Evolutionary conservation across 2,113 vertebrate species (phyloP).

Genomic region (Heteronetta atricapilla): DNA sequence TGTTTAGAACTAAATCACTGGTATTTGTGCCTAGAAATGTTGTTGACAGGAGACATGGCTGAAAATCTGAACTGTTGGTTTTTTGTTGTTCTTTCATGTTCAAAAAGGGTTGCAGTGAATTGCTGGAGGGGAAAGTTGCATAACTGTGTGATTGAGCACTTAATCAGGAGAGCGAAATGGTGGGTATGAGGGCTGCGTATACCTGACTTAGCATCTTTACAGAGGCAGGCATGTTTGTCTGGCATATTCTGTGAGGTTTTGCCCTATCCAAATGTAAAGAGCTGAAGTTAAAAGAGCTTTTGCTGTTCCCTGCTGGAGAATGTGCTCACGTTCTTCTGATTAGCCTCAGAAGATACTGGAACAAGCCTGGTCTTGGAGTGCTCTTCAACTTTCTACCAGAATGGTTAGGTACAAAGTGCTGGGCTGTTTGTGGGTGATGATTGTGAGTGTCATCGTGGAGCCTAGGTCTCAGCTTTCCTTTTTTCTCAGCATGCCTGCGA

Average conservation of each 20-base stretch:
- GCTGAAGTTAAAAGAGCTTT: not conserved
- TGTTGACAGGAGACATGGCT: not conserved
- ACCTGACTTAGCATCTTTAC: not conserved
- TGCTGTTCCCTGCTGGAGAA: not conserved
- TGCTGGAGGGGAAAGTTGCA: not conserved
- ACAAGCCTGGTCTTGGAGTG: slow-evolving; percentile 29
- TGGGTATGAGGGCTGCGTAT: not conserved
- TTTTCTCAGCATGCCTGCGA: not conserved
- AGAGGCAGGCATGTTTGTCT: not conserved
- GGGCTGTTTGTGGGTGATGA: not conserved
- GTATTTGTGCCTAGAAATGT: slow-evolving; percentile 26
- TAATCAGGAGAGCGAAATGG: not conserved
- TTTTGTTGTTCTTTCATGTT: not conserved
- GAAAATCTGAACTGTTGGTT: slow-evolving; percentile 1
- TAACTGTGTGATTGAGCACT: not conserved
- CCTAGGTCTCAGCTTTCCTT: not conserved
- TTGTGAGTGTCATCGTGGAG: not conserved
- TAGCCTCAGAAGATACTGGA: slow-evolving; percentile 5
- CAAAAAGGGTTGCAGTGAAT: not conserved
- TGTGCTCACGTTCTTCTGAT: slow-evolving; percentile 3
- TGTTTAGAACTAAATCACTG: slow-evolving; percentile 24
- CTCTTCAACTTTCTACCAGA: slow-evolving; percentile 28
- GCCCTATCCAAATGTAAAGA: not conserved
- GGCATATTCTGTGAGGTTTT: not conserved
- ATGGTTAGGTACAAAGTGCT: not conserved